Evolutionary conservation across 2,113 vertebrate genomes (phyloP).

Genomic region (Alces alces): DNA sequence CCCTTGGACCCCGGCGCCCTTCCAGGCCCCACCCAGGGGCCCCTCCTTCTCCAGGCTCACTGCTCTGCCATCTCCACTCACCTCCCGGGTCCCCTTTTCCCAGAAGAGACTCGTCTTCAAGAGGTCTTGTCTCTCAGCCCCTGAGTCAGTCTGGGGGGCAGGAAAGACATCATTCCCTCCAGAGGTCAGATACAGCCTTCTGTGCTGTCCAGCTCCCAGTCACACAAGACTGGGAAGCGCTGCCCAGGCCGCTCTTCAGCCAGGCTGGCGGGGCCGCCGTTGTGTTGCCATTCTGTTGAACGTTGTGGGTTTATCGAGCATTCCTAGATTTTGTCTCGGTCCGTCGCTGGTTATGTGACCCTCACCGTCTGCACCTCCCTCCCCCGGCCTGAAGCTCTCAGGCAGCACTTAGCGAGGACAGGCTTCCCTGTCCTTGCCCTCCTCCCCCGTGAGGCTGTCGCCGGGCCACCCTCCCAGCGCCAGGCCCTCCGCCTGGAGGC

Average conservation of each 20-base stretch:
- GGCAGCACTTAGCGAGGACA: neutral
- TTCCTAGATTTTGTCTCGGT: neutral
- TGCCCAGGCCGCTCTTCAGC: neutral
- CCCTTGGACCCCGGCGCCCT: neutral
- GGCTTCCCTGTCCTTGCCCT: neutral
- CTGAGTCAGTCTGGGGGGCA: neutral
- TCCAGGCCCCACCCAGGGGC: neutral
- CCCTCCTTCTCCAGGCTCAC: neutral
- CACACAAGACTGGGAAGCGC: too few species aligned
- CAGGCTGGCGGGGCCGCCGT: rapidly evolving
- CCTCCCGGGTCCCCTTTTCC: neutral
- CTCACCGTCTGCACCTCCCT: neutral
- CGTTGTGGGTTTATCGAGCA: neutral
- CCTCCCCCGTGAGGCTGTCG: neutral
- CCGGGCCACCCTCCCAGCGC: neutral
- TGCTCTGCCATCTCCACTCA: neutral
- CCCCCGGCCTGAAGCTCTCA: neutral
- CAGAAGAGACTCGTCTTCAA: constrained; percentile 53
- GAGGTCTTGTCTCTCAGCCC: constrained; percentile 42
- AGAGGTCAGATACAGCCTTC: neutral
- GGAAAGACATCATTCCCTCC: neutral
- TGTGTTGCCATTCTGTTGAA: neutral
- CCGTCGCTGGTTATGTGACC: neutral
- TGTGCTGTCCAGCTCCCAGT: neutral
- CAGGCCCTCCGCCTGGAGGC: rapidly evolving